Evolutionary conservation across 1,140 invertebrate species (phyloP).

Genomic region (Panagrolaimus sp.): DNA sequence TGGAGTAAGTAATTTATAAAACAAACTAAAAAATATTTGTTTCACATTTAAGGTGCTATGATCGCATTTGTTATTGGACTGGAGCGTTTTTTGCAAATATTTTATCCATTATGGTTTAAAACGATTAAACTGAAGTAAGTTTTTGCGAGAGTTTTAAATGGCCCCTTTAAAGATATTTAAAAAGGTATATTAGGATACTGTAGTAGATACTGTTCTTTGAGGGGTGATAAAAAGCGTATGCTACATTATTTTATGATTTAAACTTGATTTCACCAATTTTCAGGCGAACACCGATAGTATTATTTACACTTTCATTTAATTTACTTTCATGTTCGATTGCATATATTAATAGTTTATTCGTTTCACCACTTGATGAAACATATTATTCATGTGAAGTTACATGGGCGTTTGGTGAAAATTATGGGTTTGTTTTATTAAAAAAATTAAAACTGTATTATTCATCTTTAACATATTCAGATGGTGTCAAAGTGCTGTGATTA

Average conservation of each 20-base stretch:
- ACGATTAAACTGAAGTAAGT: constrained; percentile 35
- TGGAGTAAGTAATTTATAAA: constrained; percentile 24
- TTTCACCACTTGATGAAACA: constrained; percentile 27
- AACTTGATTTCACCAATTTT: constrained; percentile 11
- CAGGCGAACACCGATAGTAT: constrained; percentile 31
- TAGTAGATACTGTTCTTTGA: no score
- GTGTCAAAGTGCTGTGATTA: constrained; percentile 12
- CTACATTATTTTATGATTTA: background rate
- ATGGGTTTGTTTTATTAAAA: constrained; percentile 28
- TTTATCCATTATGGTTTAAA: constrained; percentile 37
- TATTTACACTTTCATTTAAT: constrained; percentile 33
- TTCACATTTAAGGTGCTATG: constrained; percentile 9
- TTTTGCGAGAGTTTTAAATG: background rate
- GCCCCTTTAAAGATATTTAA: no score
- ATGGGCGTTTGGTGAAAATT: constrained; percentile 40
- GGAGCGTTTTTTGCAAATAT: constrained; percentile 34
- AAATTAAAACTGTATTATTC: background rate
- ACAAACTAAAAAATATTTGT: no score
- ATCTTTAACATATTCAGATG: background rate
- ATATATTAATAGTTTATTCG: constrained; percentile 33
- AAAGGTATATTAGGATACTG: no score
- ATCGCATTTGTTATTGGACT: constrained; percentile 33
- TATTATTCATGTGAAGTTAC: constrained; percentile 37
- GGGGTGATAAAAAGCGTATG: no score
- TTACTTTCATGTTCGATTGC: constrained; percentile 30